Conservation (phyloP, 2,888 invertebrate species). For the Hydraecia micacea region DNA sequence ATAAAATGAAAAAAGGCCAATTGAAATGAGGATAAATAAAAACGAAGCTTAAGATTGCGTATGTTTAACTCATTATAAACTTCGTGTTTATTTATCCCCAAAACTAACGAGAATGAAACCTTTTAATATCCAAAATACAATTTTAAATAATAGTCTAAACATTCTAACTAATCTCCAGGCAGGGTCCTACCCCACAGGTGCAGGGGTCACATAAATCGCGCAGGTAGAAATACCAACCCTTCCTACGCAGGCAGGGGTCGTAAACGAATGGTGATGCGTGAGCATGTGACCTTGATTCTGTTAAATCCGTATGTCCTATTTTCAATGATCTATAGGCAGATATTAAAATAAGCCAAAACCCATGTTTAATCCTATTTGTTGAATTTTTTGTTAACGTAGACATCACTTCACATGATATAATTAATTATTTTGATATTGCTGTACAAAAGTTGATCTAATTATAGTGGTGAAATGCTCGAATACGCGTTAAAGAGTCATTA, state of each 20-base stretch:
- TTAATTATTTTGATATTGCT: neutral
- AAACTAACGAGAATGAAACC: constrained; percentile 16
- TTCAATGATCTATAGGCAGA: neutral
- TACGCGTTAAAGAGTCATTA: neutral
- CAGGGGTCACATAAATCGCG: constrained; percentile 73
- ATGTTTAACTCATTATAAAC: neutral
- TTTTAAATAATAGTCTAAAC: constrained; percentile 43
- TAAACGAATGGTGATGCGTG: constrained; percentile 27
- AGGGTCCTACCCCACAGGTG: constrained; percentile 71
- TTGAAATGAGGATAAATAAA: neutral
- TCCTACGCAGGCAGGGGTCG: constrained; percentile 58
- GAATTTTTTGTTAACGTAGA: neutral
- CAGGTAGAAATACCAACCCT: constrained; percentile 82
- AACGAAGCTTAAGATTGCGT: neutral
- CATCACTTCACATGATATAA: neutral
- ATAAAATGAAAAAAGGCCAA: neutral
- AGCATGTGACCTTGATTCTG: neutral
- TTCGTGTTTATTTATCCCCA: neutral
- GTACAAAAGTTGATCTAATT: neutral
- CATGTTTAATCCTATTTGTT: neutral
- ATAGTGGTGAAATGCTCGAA: neutral
- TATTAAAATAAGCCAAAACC: neutral
- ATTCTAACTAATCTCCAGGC: constrained; percentile 22
- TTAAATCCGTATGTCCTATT: neutral
- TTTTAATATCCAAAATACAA: constrained; percentile 33